These are phyloP conservation scores for Troides helena DNA, from an alignment of 2,888 invertebrate species.

Conservation along the genomic window DNA sequence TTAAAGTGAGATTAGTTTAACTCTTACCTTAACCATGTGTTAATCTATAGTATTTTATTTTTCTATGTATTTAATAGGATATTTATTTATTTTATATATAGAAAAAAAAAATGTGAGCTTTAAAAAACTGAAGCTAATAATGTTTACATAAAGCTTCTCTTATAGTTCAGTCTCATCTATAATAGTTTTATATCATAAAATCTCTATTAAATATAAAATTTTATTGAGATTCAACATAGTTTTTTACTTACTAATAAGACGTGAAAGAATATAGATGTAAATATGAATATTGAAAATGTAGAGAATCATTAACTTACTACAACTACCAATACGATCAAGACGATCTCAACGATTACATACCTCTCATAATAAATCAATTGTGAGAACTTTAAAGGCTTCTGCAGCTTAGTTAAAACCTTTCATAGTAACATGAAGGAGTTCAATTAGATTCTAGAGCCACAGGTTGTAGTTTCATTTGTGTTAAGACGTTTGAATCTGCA, in stretches of 20 bases:
- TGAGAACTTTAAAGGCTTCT: no score
- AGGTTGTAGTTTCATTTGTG: no score
- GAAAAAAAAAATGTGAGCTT: background rate
- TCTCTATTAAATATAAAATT: no score
- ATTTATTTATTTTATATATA: background rate
- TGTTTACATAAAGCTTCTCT: no score
- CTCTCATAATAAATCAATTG: conserved; percentile 17
- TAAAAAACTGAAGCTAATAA: background rate
- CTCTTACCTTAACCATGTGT: background rate
- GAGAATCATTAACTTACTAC: conserved; percentile 13
- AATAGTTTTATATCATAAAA: no score
- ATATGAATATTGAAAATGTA: conserved; percentile 11
- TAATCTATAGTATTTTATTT: background rate
- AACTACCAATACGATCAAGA: conserved; percentile 21
- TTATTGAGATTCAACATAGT: background rate
- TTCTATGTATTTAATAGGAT: background rate
- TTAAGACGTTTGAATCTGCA: no score
- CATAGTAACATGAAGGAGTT: no score
- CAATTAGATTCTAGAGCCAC: no score
- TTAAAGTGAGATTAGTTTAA: background rate
- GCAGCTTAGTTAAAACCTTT: no score
- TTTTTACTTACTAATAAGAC: background rate
- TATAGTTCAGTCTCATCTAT: no score
- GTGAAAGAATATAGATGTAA: background rate
- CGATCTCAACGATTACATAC: conserved; percentile 39